A percentile compares a stretch with the other conserved stretches of the same genome.
Conservation (phyloP, 2,797 vertebrate genomes). For the Pteropus rufus region DNA sequence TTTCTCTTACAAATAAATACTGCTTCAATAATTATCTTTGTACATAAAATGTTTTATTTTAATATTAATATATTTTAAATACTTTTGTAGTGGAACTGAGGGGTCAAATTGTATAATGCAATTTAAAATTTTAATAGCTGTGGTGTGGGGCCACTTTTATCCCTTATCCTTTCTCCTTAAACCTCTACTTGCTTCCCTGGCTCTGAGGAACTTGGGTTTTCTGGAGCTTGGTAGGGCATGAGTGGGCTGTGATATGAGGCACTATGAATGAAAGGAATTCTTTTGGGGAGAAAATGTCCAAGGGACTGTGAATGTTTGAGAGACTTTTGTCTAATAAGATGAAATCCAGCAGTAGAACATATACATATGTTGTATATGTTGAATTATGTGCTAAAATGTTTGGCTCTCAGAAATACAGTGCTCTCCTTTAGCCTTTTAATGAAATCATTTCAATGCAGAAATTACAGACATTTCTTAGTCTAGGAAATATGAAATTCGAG, state of each 20-base stretch:
- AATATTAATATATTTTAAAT: neutral
- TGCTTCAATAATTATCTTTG: neutral
- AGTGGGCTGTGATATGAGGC: neutral
- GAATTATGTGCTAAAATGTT: neutral
- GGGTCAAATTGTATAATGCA: neutral
- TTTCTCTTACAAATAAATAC: neutral
- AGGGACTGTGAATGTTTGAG: neutral
- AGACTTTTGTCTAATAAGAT: constrained; percentile 6
- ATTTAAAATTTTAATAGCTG: neutral
- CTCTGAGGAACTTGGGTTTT: neutral
- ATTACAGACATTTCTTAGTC: neutral
- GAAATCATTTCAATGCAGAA: constrained; percentile 38
- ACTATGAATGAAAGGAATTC: neutral
- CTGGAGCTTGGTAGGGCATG: neutral
- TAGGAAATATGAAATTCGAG: neutral
- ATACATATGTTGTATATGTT: neutral
- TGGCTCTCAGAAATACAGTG: neutral
- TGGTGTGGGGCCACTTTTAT: neutral
- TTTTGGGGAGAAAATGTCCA: neutral
- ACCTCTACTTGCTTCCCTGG: neutral
- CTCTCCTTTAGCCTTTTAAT: constrained; percentile 15
- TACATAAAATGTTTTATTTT: neutral
- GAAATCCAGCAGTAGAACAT: neutral
- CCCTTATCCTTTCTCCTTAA: neutral
- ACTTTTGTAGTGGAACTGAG: neutral